Percentiles rank a stretch among this genome's conserved stretches.
Evolutionary conservation across 2,797 vertebrate genomes (phyloP).

Genomic region (Orestias chungarensis): DNA sequence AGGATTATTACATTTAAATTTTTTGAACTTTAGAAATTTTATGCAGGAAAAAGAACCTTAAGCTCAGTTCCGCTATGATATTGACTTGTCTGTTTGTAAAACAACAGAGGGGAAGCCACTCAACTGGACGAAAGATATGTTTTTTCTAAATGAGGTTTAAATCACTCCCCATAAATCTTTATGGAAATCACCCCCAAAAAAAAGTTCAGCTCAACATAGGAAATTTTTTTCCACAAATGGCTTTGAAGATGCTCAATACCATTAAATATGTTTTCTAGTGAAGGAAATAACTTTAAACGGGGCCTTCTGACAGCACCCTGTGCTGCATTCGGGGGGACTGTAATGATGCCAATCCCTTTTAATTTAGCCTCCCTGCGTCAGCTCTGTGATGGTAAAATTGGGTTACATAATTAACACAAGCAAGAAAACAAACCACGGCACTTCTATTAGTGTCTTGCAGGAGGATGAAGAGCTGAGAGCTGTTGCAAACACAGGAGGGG

Average conservation of each 20-base stretch:
- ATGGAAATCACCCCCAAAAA: conserved; percentile 48
- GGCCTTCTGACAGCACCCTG: conserved; percentile 56
- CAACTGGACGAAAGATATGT: conserved; percentile 4
- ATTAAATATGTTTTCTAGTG: conserved; percentile 46
- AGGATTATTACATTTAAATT: not conserved
- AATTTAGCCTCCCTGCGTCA: conserved; percentile 72
- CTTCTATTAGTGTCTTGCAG: conserved; percentile 69
- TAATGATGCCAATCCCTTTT: conserved; percentile 80
- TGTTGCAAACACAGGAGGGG: conserved; percentile 41
- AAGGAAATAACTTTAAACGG: conserved; percentile 67
- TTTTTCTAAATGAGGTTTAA: conserved; percentile 26
- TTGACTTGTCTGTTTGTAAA: conserved; percentile 33
- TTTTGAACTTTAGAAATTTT: conserved; percentile 25
- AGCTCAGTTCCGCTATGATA: conserved; percentile 21
- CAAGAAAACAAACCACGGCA: conserved; percentile 71
- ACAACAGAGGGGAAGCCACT: conserved; percentile 36
- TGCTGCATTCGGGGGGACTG: conserved; percentile 60
- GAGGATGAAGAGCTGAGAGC: conserved; percentile 49
- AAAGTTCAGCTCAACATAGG: conserved; percentile 38
- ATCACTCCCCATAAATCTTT: conserved; percentile 28
- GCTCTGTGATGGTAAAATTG: conserved; percentile 75
- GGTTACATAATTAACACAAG: conserved; percentile 78
- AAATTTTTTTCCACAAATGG: conserved; percentile 21
- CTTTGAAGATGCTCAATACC: conserved; percentile 47
- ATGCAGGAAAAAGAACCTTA: conserved; percentile 48